phyloP scores from a whole-genome alignment of 2,888 invertebrate species.

The Macrophya annulata region DNA sequence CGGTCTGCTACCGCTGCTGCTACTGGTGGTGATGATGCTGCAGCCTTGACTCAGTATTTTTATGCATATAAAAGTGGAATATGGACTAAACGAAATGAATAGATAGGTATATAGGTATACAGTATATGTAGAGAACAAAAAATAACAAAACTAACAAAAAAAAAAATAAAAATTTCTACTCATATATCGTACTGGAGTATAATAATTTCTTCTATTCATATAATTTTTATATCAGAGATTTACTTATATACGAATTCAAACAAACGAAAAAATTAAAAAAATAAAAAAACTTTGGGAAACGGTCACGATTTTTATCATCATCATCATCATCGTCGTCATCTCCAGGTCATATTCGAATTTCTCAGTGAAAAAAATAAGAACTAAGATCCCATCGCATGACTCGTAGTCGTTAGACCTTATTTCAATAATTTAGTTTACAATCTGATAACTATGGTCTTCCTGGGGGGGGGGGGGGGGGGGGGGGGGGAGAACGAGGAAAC shows the following conservation, averaged over 20 bases:
- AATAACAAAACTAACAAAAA: too few relatives aligned
- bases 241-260: too few relatives aligned
- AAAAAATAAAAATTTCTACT: neutral
- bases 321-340: too few relatives aligned
- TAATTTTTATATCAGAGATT: neutral
- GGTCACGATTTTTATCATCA: neutral
- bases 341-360: neutral
- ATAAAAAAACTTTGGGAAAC: too few relatives aligned
- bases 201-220: neutral
- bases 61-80: constrained; percentile 22
- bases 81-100: neutral
- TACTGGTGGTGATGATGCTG: neutral
- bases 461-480: neutral
- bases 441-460: constrained; percentile 48
- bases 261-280: too few relatives aligned
- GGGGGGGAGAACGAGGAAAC: neutral
- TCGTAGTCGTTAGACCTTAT: constrained; percentile 45
- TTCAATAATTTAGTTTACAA: constrained; percentile 55
- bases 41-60: constrained; percentile 24
- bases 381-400: constrained; percentile 43
- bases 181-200: neutral
- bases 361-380: neutral
- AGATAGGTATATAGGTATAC: neutral
- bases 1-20: neutral
- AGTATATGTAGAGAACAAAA: neutral